phyloP scores from a whole-genome alignment of 2,888 invertebrate genomes.

The Melanostoma mellinum region DNA sequence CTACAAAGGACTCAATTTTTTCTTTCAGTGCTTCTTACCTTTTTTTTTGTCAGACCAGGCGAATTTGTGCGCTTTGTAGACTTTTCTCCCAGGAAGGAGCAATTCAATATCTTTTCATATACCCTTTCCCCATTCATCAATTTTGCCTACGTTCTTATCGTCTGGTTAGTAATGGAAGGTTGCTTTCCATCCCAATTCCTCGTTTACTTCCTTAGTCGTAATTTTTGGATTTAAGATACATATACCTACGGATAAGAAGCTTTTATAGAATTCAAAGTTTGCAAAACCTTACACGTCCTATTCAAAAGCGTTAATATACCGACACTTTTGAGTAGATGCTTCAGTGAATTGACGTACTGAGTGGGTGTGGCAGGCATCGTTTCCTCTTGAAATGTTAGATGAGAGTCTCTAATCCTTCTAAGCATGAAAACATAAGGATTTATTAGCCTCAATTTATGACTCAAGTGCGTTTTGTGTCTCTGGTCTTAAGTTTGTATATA shows the following conservation, averaged over 20 bases:
- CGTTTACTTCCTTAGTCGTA: conserved; percentile 2
- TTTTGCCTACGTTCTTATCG: not conserved
- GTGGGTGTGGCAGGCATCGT: conserved; percentile 13
- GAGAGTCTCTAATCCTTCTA: conserved; percentile 53
- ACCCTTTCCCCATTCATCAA: not conserved
- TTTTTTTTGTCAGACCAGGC: not conserved
- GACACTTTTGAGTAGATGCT: conserved; percentile 41
- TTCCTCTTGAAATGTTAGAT: conserved; percentile 34
- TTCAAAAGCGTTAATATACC: conserved; percentile 44
- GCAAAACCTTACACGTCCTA: conserved; percentile 3
- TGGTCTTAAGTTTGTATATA: not conserved
- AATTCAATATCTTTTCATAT: conserved; percentile 1
- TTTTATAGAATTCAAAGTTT: conserved; percentile 38
- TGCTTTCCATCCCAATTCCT: not conserved
- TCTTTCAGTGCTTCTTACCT: conserved; percentile 14
- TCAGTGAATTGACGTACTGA: conserved; percentile 40
- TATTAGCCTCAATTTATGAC: conserved; percentile 68
- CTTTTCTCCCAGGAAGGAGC: not conserved
- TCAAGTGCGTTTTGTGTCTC: conserved; percentile 65
- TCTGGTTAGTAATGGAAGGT: conserved; percentile 26
- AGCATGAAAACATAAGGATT: conserved; percentile 66
- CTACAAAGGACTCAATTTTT: conserved; percentile 1
- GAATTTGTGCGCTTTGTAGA: conserved; percentile 7
- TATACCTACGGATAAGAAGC: conserved; percentile 27
- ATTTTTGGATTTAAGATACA: conserved; percentile 45